Percentiles rank a stretch among this genome's conserved stretches.
phyloP scores from a whole-genome alignment of 2,888 invertebrate genomes.

The Sarcophaga rosellei region DNA sequence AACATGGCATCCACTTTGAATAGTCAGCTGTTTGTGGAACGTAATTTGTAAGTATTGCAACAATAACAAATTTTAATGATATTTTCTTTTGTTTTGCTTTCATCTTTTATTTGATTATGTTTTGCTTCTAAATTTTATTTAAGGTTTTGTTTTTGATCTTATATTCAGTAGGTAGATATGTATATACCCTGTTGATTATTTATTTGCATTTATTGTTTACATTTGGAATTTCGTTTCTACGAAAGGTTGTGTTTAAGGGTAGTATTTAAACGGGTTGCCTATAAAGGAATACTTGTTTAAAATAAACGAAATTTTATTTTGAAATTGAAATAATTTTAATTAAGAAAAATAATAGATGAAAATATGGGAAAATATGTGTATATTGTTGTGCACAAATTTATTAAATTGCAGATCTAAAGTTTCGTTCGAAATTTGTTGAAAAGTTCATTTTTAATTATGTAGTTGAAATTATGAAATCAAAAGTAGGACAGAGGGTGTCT shows the following conservation, averaged over 20 bases:
- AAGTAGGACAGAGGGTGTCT: no score
- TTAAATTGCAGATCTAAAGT: no score
- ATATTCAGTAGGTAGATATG: no score
- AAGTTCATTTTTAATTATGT: no score
- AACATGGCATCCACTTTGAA: conserved; percentile 57
- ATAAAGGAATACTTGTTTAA: no score
- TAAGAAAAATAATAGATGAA: no score
- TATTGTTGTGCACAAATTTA: no score
- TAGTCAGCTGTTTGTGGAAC: conserved; percentile 56
- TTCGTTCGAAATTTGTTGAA: no score
- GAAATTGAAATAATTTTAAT: no score
- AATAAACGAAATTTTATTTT: no score
- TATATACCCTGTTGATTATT: conserved; percentile 18
- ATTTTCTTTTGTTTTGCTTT: conserved; percentile 11
- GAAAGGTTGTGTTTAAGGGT: conserved; percentile 38
- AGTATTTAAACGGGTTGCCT: not conserved
- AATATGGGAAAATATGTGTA: no score
- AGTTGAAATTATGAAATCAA: no score
- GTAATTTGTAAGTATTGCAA: conserved; percentile 50
- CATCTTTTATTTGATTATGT: conserved; percentile 33
- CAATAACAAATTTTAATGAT: not conserved
- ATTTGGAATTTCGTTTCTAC: not conserved
- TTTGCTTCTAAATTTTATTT: conserved; percentile 45
- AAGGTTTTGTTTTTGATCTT: conserved; percentile 27
- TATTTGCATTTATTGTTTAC: conserved; percentile 5